Percentiles rank a stretch among this genome's conserved stretches.
These are phyloP conservation scores for Calephelis virginiensis DNA, from an alignment of 1,140 invertebrate genomes.

Conservation along the genomic window DNA sequence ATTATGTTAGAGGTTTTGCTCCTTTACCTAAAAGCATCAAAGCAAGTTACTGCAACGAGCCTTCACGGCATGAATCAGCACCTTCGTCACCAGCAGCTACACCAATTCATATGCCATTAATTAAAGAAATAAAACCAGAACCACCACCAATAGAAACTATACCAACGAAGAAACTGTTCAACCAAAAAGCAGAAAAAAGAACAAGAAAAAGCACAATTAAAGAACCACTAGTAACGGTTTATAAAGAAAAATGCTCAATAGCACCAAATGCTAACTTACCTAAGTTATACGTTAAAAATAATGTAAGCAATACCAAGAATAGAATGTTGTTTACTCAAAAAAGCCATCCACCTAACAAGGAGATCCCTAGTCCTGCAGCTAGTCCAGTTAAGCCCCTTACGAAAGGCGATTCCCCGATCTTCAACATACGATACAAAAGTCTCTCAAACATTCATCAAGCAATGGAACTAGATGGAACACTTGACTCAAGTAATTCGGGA, in stretches of 20 bases:
- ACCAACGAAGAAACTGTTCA: slow-evolving; percentile 86
- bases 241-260: slow-evolving; percentile 74
- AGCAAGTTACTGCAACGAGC: slow-evolving; percentile 81
- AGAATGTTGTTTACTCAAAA: slow-evolving; percentile 85
- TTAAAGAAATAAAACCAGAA: slow-evolving; percentile 85
- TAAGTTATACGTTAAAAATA: slow-evolving; percentile 89
- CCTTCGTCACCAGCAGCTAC: slow-evolving; percentile 71
- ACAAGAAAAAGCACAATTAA: slow-evolving; percentile 79
- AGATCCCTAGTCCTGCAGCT: slow-evolving; percentile 81
- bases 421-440: slow-evolving; percentile 91
- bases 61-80: slow-evolving; percentile 69
- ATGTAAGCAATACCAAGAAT: slow-evolving; percentile 81
- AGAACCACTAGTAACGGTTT: slow-evolving; percentile 79
- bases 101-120: slow-evolving; percentile 78
- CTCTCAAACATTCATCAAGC: slow-evolving; percentile 88
- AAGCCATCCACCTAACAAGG: slow-evolving; percentile 86
- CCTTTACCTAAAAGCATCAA: slow-evolving; percentile 90
- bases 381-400: slow-evolving; percentile 76
- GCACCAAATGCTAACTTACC: slow-evolving; percentile 77
- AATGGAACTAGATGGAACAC: slow-evolving; percentile 88
- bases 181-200: slow-evolving; percentile 83
- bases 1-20: slow-evolving; percentile 94
- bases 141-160: slow-evolving; percentile 95
- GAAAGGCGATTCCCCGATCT: slow-evolving; percentile 87
- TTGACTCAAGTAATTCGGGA: slow-evolving; percentile 93